phyloP scores from a whole-genome alignment of 2,888 invertebrate genomes.

The Cheiracanthium punctorium region DNA sequence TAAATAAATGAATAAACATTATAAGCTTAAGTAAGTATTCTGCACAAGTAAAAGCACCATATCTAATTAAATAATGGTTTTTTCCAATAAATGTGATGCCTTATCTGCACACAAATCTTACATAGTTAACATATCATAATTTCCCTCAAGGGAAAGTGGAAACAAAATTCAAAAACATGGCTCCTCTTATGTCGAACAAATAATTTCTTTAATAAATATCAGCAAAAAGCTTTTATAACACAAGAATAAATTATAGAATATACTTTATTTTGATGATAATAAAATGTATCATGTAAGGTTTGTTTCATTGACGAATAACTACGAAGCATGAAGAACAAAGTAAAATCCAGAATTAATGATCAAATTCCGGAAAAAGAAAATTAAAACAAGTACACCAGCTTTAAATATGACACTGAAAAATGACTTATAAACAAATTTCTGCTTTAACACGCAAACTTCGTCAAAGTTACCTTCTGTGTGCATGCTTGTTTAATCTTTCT shows the following conservation, averaged over 20 bases:
- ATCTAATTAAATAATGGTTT: too few relatives aligned
- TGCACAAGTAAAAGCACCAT: too few relatives aligned
- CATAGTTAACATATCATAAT: too few relatives aligned
- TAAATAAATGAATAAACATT: too few relatives aligned
- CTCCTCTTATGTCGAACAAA: not conserved
- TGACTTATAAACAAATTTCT: constrained; percentile 4
- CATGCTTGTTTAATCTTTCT: not conserved
- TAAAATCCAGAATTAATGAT: not conserved
- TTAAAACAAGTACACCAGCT: not conserved
- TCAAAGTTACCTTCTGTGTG: not conserved
- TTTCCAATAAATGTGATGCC: too few relatives aligned
- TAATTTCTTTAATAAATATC: not conserved
- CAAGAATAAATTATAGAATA: not conserved
- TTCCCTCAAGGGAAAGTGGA: too few relatives aligned
- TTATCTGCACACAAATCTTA: too few relatives aligned
- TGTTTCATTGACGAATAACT: not conserved
- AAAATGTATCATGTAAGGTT: not conserved
- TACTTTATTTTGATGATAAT: not conserved
- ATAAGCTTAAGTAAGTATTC: too few relatives aligned
- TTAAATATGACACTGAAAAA: constrained; percentile 13
- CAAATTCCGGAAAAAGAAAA: not conserved
- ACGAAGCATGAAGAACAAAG: not conserved
- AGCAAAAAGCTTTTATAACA: not conserved
- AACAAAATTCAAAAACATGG: too few relatives aligned
- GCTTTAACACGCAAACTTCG: not conserved